Evolutionary conservation across 2,888 invertebrate genomes (phyloP).

Genomic region (Polymixis flavicincta): DNA sequence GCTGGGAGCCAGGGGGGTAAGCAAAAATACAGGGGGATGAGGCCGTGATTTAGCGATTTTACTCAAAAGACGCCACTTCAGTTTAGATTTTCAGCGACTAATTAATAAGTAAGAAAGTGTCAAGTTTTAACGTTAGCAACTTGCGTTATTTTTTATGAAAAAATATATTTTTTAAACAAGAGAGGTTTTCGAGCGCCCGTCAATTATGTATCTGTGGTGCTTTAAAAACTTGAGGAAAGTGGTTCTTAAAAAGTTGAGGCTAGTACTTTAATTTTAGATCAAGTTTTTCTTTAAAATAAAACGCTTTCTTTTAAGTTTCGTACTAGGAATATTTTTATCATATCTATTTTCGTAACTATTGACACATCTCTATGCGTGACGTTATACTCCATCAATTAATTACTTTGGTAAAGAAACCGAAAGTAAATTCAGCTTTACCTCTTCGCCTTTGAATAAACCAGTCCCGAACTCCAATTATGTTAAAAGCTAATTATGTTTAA

Average conservation of each 20-base stretch:
- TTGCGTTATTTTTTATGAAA: slow-evolving; percentile 49
- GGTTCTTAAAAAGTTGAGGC: slow-evolving; percentile 27
- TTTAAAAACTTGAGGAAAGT: slow-evolving; percentile 35
- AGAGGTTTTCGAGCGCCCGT: slow-evolving; percentile 7
- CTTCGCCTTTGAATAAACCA: slow-evolving; percentile 53
- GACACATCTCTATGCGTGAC: slow-evolving; percentile 72
- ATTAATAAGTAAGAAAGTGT: slow-evolving; percentile 80
- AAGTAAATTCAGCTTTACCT: slow-evolving; percentile 43
- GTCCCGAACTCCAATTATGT: slow-evolving; percentile 57
- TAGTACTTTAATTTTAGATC: slow-evolving; percentile 18
- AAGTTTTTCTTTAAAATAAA: not conserved
- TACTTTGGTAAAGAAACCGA: slow-evolving; percentile 33
- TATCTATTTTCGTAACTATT: slow-evolving; percentile 63
- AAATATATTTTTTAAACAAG: slow-evolving; percentile 16
- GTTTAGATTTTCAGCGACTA: slow-evolving; percentile 78
- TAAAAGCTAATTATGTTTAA: slow-evolving; percentile 67
- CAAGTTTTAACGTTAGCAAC: slow-evolving; percentile 65
- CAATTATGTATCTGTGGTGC: slow-evolving; percentile 30
- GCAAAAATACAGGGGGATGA: slow-evolving; percentile 74
- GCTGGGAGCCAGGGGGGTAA: slow-evolving; percentile 51
- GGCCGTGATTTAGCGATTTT: slow-evolving; percentile 69
- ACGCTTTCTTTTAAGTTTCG: not conserved
- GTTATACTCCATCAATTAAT: slow-evolving; percentile 41
- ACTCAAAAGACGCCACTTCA: slow-evolving; percentile 63
- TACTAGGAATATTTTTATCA: slow-evolving; percentile 8